Conservation (phyloP, 2,888 invertebrate genomes). For the Automeris io region DNA sequence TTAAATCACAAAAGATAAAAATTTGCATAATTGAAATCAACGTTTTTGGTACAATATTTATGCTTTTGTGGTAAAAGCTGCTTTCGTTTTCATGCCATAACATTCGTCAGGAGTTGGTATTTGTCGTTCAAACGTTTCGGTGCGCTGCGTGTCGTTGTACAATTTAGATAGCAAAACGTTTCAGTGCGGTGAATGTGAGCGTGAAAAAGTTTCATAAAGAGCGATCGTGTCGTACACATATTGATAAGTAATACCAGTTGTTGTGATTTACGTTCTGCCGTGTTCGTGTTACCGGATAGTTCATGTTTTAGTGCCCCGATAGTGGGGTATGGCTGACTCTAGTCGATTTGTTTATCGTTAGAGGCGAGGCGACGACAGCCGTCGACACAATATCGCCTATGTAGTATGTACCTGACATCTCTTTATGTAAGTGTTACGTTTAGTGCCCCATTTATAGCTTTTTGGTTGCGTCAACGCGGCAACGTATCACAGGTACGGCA, state of each 20-base stretch:
- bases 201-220: constrained; percentile 48
- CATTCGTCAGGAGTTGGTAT: constrained; percentile 30
- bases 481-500: constrained; percentile 29
- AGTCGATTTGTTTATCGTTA: constrained; percentile 67
- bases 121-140: constrained; percentile 27
- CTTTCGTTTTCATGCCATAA: constrained; percentile 48
- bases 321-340: constrained; percentile 54
- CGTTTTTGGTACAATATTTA: constrained; percentile 59
- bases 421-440: constrained; percentile 69
- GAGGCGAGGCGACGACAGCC: constrained; percentile 60
- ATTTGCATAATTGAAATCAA: constrained; percentile 60
- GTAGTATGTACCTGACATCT: constrained; percentile 58
- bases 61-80: constrained; percentile 61
- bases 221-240: constrained; percentile 62
- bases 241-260: constrained; percentile 60
- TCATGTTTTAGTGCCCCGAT: constrained; percentile 70
- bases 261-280: constrained; percentile 68
- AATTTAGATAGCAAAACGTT: constrained; percentile 25
- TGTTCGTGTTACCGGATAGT: constrained; percentile 69
- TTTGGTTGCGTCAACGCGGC: constrained; percentile 46
- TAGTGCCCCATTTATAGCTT: constrained; percentile 63
- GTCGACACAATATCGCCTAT: constrained; percentile 56
- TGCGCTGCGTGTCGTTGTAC: constrained; percentile 40
- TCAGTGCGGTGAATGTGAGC: constrained; percentile 27
- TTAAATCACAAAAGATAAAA: constrained; percentile 36